phyloP scores from a whole-genome alignment of 2,113 vertebrate species.

The Mormoops blainvillei region DNA sequence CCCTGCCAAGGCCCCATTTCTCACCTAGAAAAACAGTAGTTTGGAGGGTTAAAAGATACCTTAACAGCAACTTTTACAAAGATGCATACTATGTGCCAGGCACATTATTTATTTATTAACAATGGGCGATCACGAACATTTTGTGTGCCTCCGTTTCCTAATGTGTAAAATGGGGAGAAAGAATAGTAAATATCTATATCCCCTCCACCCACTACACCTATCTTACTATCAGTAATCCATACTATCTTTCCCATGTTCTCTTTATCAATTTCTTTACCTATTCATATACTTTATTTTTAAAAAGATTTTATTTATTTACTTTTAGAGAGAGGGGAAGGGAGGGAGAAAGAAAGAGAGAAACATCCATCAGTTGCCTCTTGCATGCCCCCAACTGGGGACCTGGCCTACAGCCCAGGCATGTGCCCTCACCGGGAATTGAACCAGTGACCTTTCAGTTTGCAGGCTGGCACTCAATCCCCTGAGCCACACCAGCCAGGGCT shows the following conservation, averaged over 20 bases:
- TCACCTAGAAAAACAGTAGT: not conserved
- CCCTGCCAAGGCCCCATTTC: not conserved
- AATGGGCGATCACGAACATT: not conserved
- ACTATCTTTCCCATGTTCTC: not conserved
- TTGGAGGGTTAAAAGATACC: not conserved
- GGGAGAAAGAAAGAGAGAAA: too few species aligned
- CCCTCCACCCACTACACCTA: not conserved
- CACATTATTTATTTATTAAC: not conserved
- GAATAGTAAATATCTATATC: not conserved
- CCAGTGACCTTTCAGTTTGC: too few species aligned
- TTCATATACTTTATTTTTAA: not conserved
- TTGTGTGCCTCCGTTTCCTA: not conserved
- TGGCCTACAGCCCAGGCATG: too few species aligned
- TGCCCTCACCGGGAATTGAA: too few species aligned
- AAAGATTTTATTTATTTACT: too few species aligned
- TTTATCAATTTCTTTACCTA: not conserved
- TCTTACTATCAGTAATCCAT: not conserved
- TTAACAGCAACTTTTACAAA: not conserved
- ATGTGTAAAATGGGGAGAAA: not conserved
- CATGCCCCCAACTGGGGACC: too few species aligned
- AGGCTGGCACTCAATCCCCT: too few species aligned
- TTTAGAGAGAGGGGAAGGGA: too few species aligned
- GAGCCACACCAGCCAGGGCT: too few species aligned
- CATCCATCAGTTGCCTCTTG: too few species aligned
- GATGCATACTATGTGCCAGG: not conserved